Conservation (phyloP, 1,140 invertebrate species). For the Caenorhabditis briggsae region DNA sequence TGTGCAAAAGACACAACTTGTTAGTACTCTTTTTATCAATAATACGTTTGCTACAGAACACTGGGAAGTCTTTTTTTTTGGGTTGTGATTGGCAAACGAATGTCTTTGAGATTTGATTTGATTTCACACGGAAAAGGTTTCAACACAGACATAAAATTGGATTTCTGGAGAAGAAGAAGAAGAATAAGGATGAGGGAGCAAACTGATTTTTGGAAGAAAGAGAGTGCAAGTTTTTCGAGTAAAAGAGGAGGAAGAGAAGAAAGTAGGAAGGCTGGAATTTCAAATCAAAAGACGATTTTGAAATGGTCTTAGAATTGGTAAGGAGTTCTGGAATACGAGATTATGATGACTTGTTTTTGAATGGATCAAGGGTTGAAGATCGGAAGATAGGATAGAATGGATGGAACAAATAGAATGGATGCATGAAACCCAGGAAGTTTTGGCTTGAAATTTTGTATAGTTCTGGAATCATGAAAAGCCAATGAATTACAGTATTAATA, state of each 20-base stretch:
- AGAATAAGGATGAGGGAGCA: background rate
- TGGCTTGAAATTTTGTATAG: no score
- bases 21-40: background rate
- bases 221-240: constrained; percentile 9
- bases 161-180: background rate
- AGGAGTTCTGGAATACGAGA: background rate
- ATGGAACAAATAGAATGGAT: no score
- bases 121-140: constrained; percentile 44
- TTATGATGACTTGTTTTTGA: background rate
- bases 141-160: constrained; percentile 18
- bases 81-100: constrained; percentile 23
- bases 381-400: background rate
- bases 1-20: background rate
- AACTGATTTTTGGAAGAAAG: constrained; percentile 6
- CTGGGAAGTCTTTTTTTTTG: background rate
- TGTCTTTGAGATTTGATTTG: constrained; percentile 12
- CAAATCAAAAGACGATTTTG: background rate
- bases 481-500: no score
- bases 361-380: background rate
- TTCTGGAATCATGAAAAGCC: no score
- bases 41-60: background rate
- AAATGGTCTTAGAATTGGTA: background rate
- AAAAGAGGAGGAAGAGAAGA: background rate
- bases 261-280: background rate
- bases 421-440: no score